These are phyloP conservation scores for Abramis brama DNA, from an alignment of 2,113 vertebrate species.

Conservation along the genomic window DNA sequence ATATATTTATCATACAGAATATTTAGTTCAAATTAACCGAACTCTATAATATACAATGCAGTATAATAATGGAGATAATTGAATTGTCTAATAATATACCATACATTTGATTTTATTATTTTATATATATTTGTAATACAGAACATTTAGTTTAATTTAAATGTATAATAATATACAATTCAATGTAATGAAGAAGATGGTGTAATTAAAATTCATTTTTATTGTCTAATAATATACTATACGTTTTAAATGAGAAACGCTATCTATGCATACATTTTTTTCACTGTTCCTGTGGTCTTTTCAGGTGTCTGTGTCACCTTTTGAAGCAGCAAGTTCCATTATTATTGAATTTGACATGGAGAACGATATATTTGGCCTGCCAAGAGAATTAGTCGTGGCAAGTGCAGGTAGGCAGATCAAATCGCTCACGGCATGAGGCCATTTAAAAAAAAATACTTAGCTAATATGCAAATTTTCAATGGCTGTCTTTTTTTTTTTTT, in stretches of 20 bases:
- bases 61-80: not conserved
- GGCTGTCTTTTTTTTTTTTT: not conserved
- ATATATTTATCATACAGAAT: not conserved
- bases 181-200: not conserved
- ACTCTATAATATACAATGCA: not conserved
- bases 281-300: slow-evolving; percentile 30
- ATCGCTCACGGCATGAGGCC: not conserved
- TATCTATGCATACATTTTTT: not conserved
- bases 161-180: not conserved
- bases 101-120: not conserved
- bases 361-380: slow-evolving; percentile 91
- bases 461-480: not conserved
- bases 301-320: slow-evolving; percentile 84
- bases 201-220: not conserved
- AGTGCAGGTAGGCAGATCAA: slow-evolving; percentile 83
- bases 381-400: slow-evolving; percentile 91
- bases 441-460: not conserved
- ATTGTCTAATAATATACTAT: not conserved
- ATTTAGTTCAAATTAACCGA: not conserved
- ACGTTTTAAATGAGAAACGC: not conserved
- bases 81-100: not conserved
- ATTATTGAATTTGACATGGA: slow-evolving; percentile 90
- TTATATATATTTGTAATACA: not conserved
- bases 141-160: not conserved
- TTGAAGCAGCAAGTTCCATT: slow-evolving; percentile 83